Evolutionary conservation across 2,888 invertebrate genomes (phyloP), one percentile per base, ranked within the genome.

Genomic region (Torymus tubicola): DNA sequence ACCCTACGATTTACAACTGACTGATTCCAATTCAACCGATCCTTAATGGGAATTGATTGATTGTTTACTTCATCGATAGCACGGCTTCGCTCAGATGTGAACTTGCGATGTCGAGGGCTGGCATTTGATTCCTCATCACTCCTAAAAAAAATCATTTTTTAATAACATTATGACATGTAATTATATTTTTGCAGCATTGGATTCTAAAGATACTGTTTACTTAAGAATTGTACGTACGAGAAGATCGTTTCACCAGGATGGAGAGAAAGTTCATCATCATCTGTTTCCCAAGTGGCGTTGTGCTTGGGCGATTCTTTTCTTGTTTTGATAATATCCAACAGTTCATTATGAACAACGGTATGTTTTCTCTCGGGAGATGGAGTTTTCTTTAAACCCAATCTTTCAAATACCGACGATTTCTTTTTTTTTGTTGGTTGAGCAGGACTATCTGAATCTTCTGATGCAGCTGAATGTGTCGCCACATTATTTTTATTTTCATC

Each of bases 31-130:
- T 2, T 42, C 12, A 76, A 10, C 16, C 80, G 58, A 67, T 76
- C 24, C 31, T 61, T 67, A 16, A 74, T 16, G 0, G 78, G 75
- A 4, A 50, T 52, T 11, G 58, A 21, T 52, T 52, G 70, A 53
- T 61, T 50, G 31, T n/a, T 63, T 1, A 14, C 42, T n/a, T 69
- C 58, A 12, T 73, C 73, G 11, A 18, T 69, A 4, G 4, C 10
- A 12, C 69, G 53, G 14, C 5, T 21, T 73, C 80, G 55, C 50
- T 82, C 80, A 2, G 73, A 69, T 3, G 31, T 77, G 12, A 82
- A 82, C 14, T 82, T 82, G 0, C 76, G 31, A 67, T 82, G 77
- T 14, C 67, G 73, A 31, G 82, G 80, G 58, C 82, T 82, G 0
- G 77, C 12, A 16, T 71, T 65, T 1, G 14, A 1, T 2, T 78